Percentiles rank a stretch among this genome's conserved stretches.
Conservation (phyloP, 2,888 invertebrate species). For the Protophormia terraenovae region DNA sequence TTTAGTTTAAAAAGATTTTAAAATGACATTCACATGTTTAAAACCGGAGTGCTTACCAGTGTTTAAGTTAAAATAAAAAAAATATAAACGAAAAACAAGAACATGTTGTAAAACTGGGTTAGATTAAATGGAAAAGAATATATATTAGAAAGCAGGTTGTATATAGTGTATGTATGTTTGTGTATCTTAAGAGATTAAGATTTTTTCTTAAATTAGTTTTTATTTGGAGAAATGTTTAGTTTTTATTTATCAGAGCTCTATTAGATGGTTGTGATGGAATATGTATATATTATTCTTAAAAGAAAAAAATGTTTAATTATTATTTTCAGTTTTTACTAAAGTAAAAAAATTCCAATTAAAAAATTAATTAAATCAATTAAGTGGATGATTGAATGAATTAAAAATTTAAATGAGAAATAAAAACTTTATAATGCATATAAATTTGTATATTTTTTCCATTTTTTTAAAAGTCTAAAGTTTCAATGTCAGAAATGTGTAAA, state of each 20-base stretch:
- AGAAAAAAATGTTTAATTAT: too few relatives aligned
- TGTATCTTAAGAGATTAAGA: neutral
- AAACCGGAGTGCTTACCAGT: neutral
- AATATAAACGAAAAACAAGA: neutral
- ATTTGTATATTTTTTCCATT: too few relatives aligned
- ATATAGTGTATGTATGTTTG: neutral
- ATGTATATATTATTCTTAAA: neutral
- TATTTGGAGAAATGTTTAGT: neutral
- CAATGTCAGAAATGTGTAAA: too few relatives aligned
- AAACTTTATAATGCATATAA: too few relatives aligned
- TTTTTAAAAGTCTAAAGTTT: too few relatives aligned
- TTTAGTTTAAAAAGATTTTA: constrained; percentile 63
- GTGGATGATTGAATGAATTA: too few relatives aligned
- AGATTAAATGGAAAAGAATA: constrained; percentile 18
- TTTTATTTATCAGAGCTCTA: too few relatives aligned
- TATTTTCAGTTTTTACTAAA: too few relatives aligned
- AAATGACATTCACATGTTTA: constrained; percentile 52
- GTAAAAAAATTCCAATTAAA: too few relatives aligned
- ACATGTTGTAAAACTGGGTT: constrained; percentile 39
- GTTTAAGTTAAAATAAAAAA: neutral
- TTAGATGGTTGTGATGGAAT: neutral
- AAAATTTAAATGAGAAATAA: too few relatives aligned
- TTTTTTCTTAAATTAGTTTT: neutral
- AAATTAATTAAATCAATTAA: too few relatives aligned
- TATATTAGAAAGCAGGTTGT: neutral